phyloP scores from a whole-genome alignment of 2,113 vertebrate genomes.

The Hylia prasina region DNA sequence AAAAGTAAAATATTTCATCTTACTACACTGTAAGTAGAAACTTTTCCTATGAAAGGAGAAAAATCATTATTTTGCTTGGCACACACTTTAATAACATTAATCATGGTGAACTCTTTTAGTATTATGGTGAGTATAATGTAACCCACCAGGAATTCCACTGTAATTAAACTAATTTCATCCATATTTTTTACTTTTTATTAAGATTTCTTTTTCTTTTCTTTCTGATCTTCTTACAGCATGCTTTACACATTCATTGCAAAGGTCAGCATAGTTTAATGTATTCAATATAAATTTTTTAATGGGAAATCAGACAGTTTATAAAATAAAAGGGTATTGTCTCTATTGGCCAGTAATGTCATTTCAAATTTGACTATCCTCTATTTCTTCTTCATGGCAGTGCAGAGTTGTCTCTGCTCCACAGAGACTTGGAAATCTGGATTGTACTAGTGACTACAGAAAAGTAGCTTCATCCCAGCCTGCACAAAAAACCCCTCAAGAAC shows the following conservation, averaged over 20 bases:
- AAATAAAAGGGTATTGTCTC: neutral
- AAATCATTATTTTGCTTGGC: slow-evolving; percentile 21
- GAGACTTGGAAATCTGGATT: neutral
- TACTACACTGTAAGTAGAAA: neutral
- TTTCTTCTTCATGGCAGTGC: neutral
- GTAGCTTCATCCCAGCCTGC: neutral
- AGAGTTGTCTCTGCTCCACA: neutral
- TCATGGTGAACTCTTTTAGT: neutral
- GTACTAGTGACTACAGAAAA: neutral
- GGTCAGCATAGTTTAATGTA: neutral
- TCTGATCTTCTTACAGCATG: neutral
- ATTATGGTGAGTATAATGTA: neutral
- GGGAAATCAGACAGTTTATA: neutral
- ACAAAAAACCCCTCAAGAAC: neutral
- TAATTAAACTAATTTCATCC: slow-evolving; percentile 42
- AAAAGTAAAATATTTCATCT: slow-evolving; percentile 1
- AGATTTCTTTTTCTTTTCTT: slow-evolving; percentile 11
- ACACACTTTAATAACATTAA: slow-evolving; percentile 34
- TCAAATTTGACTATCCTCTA: neutral
- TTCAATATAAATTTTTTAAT: neutral
- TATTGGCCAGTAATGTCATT: neutral
- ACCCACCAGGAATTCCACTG: slow-evolving; percentile 12
- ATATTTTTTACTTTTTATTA: slow-evolving; percentile 11
- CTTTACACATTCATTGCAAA: slow-evolving; percentile 29
- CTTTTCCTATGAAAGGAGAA: neutral